Evolutionary conservation across 1,140 invertebrate genomes (phyloP).

Genomic region (Drosophila pachea): DNA sequence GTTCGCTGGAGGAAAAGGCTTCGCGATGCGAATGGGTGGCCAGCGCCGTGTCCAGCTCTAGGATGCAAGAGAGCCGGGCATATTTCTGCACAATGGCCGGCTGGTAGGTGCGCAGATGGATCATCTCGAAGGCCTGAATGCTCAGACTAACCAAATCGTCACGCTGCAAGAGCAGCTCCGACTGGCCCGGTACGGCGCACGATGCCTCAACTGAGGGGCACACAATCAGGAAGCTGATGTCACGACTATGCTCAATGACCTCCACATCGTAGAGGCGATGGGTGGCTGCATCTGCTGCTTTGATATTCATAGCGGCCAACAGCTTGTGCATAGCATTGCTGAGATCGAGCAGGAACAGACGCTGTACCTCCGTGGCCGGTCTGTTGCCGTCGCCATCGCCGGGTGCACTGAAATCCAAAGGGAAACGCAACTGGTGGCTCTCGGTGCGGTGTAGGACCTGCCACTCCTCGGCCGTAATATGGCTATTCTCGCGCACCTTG

Average conservation of each 20-base stretch:
- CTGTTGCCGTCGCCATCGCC: constrained; percentile 68
- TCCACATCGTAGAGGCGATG: constrained; percentile 94
- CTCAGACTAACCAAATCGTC: constrained; percentile 91
- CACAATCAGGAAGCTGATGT: constrained; percentile 93
- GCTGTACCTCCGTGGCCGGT: constrained; percentile 84
- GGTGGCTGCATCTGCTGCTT: constrained; percentile 82
- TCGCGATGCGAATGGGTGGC: constrained; percentile 95
- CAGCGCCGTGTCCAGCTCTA: constrained; percentile 94
- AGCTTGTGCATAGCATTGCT: constrained; percentile 85
- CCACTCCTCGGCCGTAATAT: constrained; percentile 97
- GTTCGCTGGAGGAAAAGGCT: constrained; percentile 94
- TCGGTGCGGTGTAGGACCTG: constrained; percentile 84
- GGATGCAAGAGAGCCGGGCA: constrained; percentile 92
- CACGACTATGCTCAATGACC: constrained; percentile 92
- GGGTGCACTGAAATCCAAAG: constrained; percentile 79
- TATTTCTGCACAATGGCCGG: constrained; percentile 92
- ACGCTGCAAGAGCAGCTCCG: constrained; percentile 88
- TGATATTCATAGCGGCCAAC: constrained; percentile 89
- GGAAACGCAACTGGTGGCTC: constrained; percentile 78
- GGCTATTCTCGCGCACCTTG: constrained; percentile 95
- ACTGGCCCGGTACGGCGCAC: constrained; percentile 93
- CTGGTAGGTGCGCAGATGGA: constrained; percentile 94
- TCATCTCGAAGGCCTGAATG: constrained; percentile 93
- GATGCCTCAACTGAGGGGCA: constrained; percentile 94
- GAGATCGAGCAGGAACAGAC: constrained; percentile 87